These are phyloP conservation scores for Elmis aenea DNA, from an alignment of 2,888 invertebrate species.

Conservation along the genomic window DNA sequence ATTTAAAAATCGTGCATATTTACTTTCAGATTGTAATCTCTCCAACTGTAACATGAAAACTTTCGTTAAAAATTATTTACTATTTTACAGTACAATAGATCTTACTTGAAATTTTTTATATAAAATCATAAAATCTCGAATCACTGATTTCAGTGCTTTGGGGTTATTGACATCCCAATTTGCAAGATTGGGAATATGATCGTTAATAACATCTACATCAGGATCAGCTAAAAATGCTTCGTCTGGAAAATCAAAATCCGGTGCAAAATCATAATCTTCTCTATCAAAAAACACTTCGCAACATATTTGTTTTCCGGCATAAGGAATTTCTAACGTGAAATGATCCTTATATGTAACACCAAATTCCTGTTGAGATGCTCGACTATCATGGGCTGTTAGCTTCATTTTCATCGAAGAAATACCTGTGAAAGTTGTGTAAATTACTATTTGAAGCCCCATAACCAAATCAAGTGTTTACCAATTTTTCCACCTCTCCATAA, in stretches of 20 bases:
- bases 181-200: slow-evolving; percentile 55
- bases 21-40: slow-evolving; percentile 49
- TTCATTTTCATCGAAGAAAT: slow-evolving; percentile 20
- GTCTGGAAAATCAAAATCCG: slow-evolving; percentile 72
- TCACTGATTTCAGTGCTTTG: slow-evolving; percentile 54
- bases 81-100: background rate
- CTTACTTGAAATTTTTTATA: slow-evolving; percentile 63
- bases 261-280: slow-evolving; percentile 51
- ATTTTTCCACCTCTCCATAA: slow-evolving; percentile 27
- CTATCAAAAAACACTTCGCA: slow-evolving; percentile 69
- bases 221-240: slow-evolving; percentile 58
- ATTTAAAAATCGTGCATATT: slow-evolving; percentile 52
- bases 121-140: slow-evolving; percentile 56
- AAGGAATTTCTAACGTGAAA: slow-evolving; percentile 63
- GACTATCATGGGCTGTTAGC: slow-evolving; percentile 10
- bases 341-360: slow-evolving; percentile 43
- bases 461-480: slow-evolving; percentile 22
- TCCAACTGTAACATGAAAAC: slow-evolving; percentile 40
- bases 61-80: background rate
- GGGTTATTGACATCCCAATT: slow-evolving; percentile 62
- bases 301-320: slow-evolving; percentile 60
- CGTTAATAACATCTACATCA: slow-evolving; percentile 51
- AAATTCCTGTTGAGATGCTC: slow-evolving; percentile 28
- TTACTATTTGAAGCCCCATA: background rate
- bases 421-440: slow-evolving; percentile 27